Evolutionary conservation across 2,113 vertebrate genomes (phyloP).

Genomic region (Calypte anna): DNA sequence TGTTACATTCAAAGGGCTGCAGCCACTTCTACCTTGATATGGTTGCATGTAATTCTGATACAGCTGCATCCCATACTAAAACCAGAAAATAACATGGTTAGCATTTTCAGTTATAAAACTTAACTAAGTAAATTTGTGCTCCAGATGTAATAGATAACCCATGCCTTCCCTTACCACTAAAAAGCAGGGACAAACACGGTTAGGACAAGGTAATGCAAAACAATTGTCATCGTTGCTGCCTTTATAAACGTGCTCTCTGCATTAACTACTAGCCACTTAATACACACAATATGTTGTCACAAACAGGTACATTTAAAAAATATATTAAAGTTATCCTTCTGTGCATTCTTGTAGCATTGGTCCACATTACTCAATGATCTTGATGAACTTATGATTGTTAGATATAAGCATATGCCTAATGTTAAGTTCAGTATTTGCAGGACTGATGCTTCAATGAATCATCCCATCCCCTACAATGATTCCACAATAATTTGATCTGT

Average conservation of each 20-base stretch:
- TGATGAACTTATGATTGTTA: background rate
- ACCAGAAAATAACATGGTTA: conserved; percentile 63
- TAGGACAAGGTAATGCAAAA: background rate
- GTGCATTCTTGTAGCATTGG: background rate
- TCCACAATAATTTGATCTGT: background rate
- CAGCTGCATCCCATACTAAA: conserved; percentile 93
- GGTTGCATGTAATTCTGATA: conserved; percentile 96
- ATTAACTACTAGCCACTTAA: background rate
- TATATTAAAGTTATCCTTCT: background rate
- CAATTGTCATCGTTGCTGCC: background rate
- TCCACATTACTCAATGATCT: background rate
- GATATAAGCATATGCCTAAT: background rate
- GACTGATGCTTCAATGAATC: background rate
- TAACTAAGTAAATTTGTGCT: background rate
- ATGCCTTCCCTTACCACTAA: background rate
- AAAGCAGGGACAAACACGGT: background rate
- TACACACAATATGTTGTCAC: background rate
- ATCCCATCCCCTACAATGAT: background rate
- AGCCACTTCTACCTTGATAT: conserved; percentile 83
- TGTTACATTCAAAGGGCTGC: conserved; percentile 82
- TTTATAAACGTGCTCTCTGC: background rate
- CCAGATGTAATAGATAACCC: background rate
- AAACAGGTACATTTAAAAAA: background rate
- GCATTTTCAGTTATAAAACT: conserved; percentile 3
- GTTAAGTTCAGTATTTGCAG: background rate